These are phyloP conservation scores for Periophthalmodon schlosseri DNA, from an alignment of 2,113 vertebrate genomes.

Conservation along the genomic window DNA sequence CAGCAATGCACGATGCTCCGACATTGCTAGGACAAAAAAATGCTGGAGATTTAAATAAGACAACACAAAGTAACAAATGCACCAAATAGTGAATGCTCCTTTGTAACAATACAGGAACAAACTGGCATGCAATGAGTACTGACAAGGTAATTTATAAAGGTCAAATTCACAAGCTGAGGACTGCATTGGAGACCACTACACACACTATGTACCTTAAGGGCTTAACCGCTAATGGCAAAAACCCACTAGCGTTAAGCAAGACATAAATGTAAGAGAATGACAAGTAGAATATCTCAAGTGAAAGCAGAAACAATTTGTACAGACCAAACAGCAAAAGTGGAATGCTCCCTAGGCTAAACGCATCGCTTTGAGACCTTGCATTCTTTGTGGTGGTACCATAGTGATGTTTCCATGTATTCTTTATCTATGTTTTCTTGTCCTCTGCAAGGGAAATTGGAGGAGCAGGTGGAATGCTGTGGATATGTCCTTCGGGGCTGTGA, in stretches of 20 bases:
- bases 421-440: constrained; percentile 28
- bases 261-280: neutral
- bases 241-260: neutral
- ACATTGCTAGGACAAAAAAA: neutral
- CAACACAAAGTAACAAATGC: neutral
- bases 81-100: neutral
- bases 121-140: neutral
- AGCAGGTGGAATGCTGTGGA: constrained; percentile 70
- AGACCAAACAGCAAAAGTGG: constrained; percentile 16
- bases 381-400: constrained; percentile 44
- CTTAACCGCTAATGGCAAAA: constrained; percentile 11
- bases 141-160: constrained; percentile 2
- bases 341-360: constrained; percentile 45
- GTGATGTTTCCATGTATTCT: constrained; percentile 23
- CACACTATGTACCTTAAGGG: neutral
- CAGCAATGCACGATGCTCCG: neutral
- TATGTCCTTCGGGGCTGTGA: constrained; percentile 47
- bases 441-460: constrained; percentile 58
- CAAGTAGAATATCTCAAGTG: constrained; percentile 18
- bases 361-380: constrained; percentile 25
- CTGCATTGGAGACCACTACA: neutral
- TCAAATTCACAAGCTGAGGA: neutral
- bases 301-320: constrained; percentile 10
- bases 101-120: neutral
- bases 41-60: neutral